Percentiles rank a stretch among this genome's conserved stretches.
phyloP scores from a whole-genome alignment of 2,888 invertebrate species.

The Eurytoma californica region DNA sequence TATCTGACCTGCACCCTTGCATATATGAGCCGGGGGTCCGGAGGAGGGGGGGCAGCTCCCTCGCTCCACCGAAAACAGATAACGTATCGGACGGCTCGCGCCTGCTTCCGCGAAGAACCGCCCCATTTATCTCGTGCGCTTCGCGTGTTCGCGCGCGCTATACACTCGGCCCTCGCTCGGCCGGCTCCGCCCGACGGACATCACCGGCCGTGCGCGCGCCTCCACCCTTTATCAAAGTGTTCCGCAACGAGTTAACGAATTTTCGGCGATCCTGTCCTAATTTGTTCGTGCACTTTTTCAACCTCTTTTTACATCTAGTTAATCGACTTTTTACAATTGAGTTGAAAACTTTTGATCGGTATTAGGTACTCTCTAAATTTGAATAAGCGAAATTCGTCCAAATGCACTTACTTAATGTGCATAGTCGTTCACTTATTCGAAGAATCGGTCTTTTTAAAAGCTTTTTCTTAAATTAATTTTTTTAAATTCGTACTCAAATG shows the following conservation, averaged over 20 bases:
- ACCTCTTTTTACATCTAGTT: not conserved
- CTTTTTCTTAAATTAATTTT: too few relatives aligned
- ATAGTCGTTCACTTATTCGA: too few relatives aligned
- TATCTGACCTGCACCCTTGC: conserved; percentile 67
- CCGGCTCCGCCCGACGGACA: conserved; percentile 7
- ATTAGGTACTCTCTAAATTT: too few relatives aligned
- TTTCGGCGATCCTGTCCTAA: conserved; percentile 29
- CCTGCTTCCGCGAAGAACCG: conserved; percentile 62
- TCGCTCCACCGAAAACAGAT: conserved; percentile 60
- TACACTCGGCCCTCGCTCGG: not conserved
- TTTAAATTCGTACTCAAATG: too few relatives aligned
- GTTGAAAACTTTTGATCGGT: not conserved
- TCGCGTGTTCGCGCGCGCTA: conserved; percentile 28
- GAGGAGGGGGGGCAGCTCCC: conserved; percentile 18
- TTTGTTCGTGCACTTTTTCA: not conserved
- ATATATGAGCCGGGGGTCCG: conserved; percentile 6
- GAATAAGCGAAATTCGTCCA: too few relatives aligned
- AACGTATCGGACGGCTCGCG: conserved; percentile 65
- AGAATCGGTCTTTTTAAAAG: too few relatives aligned
- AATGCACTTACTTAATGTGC: too few relatives aligned
- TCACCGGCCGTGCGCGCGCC: conserved; percentile 7
- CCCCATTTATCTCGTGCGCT: conserved; percentile 68
- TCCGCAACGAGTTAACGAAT: conserved; percentile 32
- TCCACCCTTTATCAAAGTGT: conserved; percentile 33
- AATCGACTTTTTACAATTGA: conserved; percentile 5